Evolutionary conservation across 1,140 invertebrate genomes (phyloP), one percentile per base, ranked within the genome.

Genomic region (Batillaria attramentaria): DNA sequence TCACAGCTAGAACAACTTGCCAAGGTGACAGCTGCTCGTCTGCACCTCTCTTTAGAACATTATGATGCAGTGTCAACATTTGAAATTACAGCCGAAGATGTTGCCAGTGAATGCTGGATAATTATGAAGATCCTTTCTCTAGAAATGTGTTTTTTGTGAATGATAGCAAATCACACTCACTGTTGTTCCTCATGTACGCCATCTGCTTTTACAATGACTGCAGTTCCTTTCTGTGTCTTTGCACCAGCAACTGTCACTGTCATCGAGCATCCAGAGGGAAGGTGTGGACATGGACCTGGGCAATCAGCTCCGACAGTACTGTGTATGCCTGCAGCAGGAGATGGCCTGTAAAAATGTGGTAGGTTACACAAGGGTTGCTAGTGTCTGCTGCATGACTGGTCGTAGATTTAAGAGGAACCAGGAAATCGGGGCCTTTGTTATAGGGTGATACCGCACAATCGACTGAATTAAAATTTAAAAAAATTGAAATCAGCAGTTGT

Each of bases 341-440:
- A 79, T 85, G 13, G 46, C 73, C 5, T 43, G 73, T 41, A 83
- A 80, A 35, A 81, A 83, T 76, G 69, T 83, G 68, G 84, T 85
- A 81, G 72, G 80, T 68, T 39, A 6, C 31, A 3, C 2, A 50
- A 50, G 46, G 24, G 10, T 50, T 50, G 46, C 46, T 13, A 50
- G 46, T 13, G 46, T 13, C 24, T 50, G 46, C 8, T 50, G 10
- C 10, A 24, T 50, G 24, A 50, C 46, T 13, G 46, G 46, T 50
- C 46, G 10, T 50, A 24, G 24, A 50, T 24, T 50, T 24, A 50
- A 24, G 10, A 24, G n/a, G n/a, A n/a, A n/a, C n/a, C n/a, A n/a
- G n/a, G n/a, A n/a, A n/a, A n/a, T n/a, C n/a, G n/a, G n/a, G n/a
- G n/a, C n/a, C n/a, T n/a, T n/a, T n/a, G n/a, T n/a, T n/a, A n/a